phyloP scores from a whole-genome alignment of 1,140 invertebrate species.

The Onthophagus taurus region DNA sequence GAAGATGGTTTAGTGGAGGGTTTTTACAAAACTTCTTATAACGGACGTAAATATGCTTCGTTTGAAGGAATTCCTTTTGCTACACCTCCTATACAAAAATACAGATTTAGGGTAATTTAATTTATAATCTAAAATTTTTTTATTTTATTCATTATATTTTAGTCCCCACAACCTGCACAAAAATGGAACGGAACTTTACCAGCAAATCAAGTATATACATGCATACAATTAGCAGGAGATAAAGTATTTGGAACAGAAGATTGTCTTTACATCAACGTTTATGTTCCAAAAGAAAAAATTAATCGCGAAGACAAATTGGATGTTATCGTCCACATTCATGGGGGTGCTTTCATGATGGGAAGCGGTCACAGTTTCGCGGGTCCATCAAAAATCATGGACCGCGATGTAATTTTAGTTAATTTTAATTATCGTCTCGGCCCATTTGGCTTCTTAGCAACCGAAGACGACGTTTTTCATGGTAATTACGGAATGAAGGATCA shows the following conservation, averaged over 20 bases:
- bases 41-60: conserved; percentile 39
- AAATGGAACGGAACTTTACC: conserved; percentile 5
- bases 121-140: neutral
- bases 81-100: conserved; percentile 30
- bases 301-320: conserved; percentile 31
- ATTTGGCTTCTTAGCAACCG: conserved; percentile 35
- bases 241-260: conserved; percentile 36
- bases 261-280: conserved; percentile 45
- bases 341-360: conserved; percentile 48
- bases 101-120: conserved; percentile 3
- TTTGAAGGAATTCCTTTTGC: conserved; percentile 55
- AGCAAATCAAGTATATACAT: neutral
- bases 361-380: conserved; percentile 22
- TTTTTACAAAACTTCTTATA: conserved; percentile 21
- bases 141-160: neutral
- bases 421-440: conserved; percentile 55
- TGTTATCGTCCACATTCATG: conserved; percentile 47
- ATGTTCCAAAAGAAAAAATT: conserved; percentile 29
- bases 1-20: conserved; percentile 15
- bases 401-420: conserved; percentile 49
- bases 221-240: conserved; percentile 3
- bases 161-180: conserved; percentile 7
- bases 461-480: conserved; percentile 32
- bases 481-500: conserved; percentile 51
- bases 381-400: conserved; percentile 46